Conservation (phyloP, 2,888 invertebrate genomes). For the Gymnoscelis rufifasciata region DNA sequence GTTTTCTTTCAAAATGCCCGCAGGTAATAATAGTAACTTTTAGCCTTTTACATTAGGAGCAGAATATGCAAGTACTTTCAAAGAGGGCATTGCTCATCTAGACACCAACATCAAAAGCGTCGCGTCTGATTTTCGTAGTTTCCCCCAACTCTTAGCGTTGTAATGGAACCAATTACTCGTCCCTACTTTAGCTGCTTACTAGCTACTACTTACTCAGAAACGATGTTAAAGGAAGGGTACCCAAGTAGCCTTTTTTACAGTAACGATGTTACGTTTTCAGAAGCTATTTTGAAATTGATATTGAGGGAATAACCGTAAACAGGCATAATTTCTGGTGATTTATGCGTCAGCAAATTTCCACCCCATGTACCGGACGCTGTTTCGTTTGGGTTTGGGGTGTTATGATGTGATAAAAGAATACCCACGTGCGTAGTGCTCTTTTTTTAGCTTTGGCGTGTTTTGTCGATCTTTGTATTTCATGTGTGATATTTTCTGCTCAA, state of each 20-base stretch:
- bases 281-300: not conserved
- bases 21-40: too few relatives aligned
- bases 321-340: not conserved
- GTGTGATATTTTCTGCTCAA: too few relatives aligned
- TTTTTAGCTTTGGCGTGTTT: too few relatives aligned
- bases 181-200: conserved; percentile 1
- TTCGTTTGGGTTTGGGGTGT: too few relatives aligned
- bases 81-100: not conserved
- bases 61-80: not conserved
- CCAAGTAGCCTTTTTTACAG: not conserved
- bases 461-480: too few relatives aligned
- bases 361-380: not conserved
- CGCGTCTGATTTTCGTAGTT: conserved; percentile 12
- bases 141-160: not conserved
- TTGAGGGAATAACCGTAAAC: not conserved
- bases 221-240: conserved; percentile 2
- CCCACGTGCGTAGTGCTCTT: too few relatives aligned
- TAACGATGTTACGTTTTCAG: not conserved
- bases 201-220: not conserved
- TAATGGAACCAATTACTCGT: conserved; percentile 16
- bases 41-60: too few relatives aligned
- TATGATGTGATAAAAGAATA: too few relatives aligned
- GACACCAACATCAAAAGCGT: conserved; percentile 13
- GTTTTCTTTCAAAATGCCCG: too few relatives aligned
- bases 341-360: not conserved